phyloP scores from a whole-genome alignment of 2,113 vertebrate genomes.

The Clupea harengus region DNA sequence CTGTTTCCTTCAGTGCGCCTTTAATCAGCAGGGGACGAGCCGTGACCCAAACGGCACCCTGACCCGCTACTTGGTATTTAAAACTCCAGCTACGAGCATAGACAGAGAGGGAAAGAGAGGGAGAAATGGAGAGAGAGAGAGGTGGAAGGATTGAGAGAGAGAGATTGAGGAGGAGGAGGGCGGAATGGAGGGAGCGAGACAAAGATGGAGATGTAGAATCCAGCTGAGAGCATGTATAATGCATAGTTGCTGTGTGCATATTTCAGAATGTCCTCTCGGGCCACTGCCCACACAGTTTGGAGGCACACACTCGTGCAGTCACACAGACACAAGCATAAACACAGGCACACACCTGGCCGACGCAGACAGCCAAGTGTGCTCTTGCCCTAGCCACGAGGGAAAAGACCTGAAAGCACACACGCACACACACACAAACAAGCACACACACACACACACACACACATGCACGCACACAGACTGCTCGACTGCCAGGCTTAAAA shows the following conservation, averaged over 20 bases:
- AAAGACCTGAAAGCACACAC: conserved; percentile 19
- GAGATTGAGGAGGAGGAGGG: conserved; percentile 4
- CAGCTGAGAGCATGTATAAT: conserved; percentile 71
- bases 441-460: conserved; percentile 20
- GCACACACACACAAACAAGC: conserved; percentile 5
- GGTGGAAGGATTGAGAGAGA: neutral
- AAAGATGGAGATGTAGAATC: conserved; percentile 64
- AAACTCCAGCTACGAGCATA: neutral
- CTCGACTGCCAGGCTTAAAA: neutral
- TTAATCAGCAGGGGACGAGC: neutral
- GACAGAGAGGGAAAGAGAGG: conserved; percentile 34
- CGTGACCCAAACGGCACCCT: neutral
- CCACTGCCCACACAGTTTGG: conserved; percentile 33
- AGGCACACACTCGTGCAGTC: neutral
- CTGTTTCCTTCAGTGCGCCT: neutral
- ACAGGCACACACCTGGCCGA: conserved; percentile 14
- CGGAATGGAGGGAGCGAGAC: conserved; percentile 30
- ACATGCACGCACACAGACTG: neutral
- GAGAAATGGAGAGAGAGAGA: neutral
- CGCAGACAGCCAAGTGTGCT: neutral
- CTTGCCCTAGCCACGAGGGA: conserved; percentile 4
- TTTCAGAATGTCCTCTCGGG: conserved; percentile 70
- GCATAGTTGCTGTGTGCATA: conserved; percentile 66
- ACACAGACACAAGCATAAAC: neutral
- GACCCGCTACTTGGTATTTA: neutral